A percentile compares a stretch with the other conserved stretches of the same genome.
phyloP scores from a whole-genome alignment of 2,888 invertebrate species.

The Coenonympha arcania region DNA sequence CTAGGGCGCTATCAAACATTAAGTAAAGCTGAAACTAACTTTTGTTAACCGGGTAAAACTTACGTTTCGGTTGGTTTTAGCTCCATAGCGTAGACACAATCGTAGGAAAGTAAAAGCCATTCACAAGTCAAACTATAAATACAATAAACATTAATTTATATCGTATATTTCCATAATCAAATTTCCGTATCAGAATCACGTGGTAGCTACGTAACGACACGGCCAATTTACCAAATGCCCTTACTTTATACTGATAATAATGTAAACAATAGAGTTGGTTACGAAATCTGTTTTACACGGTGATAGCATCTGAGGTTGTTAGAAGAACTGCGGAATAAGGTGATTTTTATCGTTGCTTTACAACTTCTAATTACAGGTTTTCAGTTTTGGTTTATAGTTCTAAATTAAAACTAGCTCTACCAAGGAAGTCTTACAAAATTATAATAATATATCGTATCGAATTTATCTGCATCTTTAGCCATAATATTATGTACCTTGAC shows the following conservation, averaged over 20 bases:
- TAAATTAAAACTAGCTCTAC: too few species aligned
- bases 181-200: background rate
- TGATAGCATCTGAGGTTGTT: background rate
- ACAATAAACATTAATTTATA: background rate
- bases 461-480: too few species aligned
- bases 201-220: background rate
- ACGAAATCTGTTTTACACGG: background rate
- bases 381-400: background rate
- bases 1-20: too few species aligned
- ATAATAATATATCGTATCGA: too few species aligned
- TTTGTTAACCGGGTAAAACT: too few species aligned
- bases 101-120: background rate
- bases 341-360: background rate
- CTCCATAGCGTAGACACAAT: too few species aligned
- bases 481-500: too few species aligned
- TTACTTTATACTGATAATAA: background rate
- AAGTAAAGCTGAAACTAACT: too few species aligned
- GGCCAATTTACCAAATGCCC: background rate
- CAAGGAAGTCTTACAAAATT: too few species aligned
- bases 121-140: background rate
- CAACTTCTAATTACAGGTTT: background rate
- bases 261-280: conserved; percentile 1
- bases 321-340: background rate
- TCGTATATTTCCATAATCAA: background rate
- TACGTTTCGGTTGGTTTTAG: too few species aligned